Base-by-base conservation (phyloP, 2,797 vertebrate genomes). In the Emys orbicularis region DNA sequence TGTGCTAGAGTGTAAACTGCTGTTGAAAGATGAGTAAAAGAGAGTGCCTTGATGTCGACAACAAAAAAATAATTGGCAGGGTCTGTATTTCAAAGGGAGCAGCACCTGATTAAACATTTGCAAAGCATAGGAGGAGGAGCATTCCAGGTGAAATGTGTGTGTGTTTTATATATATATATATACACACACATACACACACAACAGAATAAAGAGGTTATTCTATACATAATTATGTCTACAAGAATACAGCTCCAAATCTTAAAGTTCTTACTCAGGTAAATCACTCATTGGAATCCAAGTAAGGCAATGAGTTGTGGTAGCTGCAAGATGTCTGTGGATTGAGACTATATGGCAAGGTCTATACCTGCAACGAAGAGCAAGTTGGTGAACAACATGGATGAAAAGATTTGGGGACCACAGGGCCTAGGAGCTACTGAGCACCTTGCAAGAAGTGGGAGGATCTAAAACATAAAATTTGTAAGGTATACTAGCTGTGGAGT, bases 91-190 rank as follows among this genome's bases (percentile, higher is more conserved):
- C 90, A 96, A 97, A 96, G 95, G 95, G 90, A 97, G 84, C 83
- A 95, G 90, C 83, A 81, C 93, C 97, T 96, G 93, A 97, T 97
- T 96, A 96, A 96, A 96, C 93, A 86, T 90, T 97, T 96, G 94
- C 90, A 96, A 95, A 93, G 81, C 94, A 92, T 74, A 93, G 16
- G 61, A 96, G 93, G 90, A 94, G 95, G 91, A 96, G 53, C 94
- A 92, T 97, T 96, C 95, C 96, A 93, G 86, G 72, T 91, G 94
- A 93, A 96, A 90, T 95, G 79, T 1, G 89, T 0, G 1, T 85
- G 86, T 93, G 84, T 92, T 3, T 21, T 53, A 8, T 53, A 21
- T 53, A 21, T 53, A 19, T 21, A 8, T 53, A 19, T 21, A 53
- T 8, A 8, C 3, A 21, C 8, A 19, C 1, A 53, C 2, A 8